phyloP scores from a whole-genome alignment of 2,888 invertebrate species.

The Quadroppia sp. region DNA sequence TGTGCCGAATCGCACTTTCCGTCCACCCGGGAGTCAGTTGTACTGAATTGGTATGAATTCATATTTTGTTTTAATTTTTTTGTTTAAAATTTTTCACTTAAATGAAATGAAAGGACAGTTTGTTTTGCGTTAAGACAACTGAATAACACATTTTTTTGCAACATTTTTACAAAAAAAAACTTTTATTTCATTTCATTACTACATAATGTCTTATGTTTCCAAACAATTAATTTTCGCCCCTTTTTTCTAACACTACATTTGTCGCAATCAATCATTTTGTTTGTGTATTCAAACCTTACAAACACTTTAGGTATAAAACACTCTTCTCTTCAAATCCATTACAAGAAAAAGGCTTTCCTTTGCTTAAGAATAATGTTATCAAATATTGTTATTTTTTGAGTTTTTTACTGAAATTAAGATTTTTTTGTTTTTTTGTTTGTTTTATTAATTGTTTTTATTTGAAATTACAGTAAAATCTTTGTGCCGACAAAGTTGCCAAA shows the following conservation, averaged over 20 bases:
- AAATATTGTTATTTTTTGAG: too few relatives aligned
- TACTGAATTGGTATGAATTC: constrained; percentile 33
- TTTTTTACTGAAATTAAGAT: not conserved
- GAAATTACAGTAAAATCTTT: constrained; percentile 34
- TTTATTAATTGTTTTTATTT: not conserved
- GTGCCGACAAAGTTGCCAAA: constrained; percentile 29
- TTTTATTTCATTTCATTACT: not conserved
- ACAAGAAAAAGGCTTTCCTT: too few relatives aligned
- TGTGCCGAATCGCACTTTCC: constrained; percentile 17
- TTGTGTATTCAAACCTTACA: too few relatives aligned
- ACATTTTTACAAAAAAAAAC: not conserved
- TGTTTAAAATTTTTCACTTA: too few relatives aligned
- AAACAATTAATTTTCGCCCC: not conserved
- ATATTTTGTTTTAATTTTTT: too few relatives aligned
- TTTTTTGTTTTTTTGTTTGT: not conserved
- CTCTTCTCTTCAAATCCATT: too few relatives aligned
- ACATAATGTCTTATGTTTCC: not conserved
- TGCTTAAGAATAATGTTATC: too few relatives aligned
- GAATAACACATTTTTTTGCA: not conserved
- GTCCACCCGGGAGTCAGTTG: not conserved
- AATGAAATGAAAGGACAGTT: not conserved
- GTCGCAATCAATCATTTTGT: too few relatives aligned
- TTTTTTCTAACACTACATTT: too few relatives aligned
- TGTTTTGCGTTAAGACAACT: not conserved
- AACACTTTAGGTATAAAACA: too few relatives aligned